Base-by-base conservation (phyloP, 2,888 invertebrate genomes). In the Gibbula magus region DNA sequence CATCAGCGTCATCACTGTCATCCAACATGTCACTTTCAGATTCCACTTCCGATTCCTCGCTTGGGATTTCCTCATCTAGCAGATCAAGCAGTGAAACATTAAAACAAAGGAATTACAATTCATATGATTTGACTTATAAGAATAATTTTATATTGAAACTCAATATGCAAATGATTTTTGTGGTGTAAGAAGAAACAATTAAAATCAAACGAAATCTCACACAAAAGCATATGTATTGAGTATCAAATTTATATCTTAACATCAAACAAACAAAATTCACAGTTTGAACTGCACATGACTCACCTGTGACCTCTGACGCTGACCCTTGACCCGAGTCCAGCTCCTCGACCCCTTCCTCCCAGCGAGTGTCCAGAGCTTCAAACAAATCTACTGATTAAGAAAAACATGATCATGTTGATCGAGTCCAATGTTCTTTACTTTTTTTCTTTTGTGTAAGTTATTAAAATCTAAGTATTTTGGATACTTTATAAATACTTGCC, bases 331-430 rank as follows among this genome's bases (percentile, higher is more conserved):
- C 25, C 70, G 75, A 77, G 51, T 83, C 78, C 70, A 74, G 76
- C 25, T 81, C 78, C 35, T 22, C 35, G 0, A n/a, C 61, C 3
- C 61, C 25, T 2, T 61, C 29, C 61, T 61, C 29, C 10, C 61
- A 95, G 78, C 95, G 94, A 81, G 94, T 78, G 79, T 96, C 95
- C 92, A 96, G 96, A 79, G 96, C 94, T 93, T 96, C 96, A 87
- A 96, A 88, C 77, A 93, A 87, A 96, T 93, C 90, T 90, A 8
- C 13, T 8, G 45, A 13, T 45, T 45, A 45, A 45, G 45, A 13
- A 13, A 45, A 45, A 45, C 13, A 45, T 45, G 45, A 7, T 13
- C 35, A 35, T 3, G 8, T 35, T n/a, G n/a, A n/a, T n/a, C n/a
- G n/a, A n/a, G n/a, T n/a, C n/a, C n/a, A n/a, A n/a, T n/a, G n/a